Conservation (phyloP, 2,113 vertebrate species). For the Rattus rattus region DNA sequence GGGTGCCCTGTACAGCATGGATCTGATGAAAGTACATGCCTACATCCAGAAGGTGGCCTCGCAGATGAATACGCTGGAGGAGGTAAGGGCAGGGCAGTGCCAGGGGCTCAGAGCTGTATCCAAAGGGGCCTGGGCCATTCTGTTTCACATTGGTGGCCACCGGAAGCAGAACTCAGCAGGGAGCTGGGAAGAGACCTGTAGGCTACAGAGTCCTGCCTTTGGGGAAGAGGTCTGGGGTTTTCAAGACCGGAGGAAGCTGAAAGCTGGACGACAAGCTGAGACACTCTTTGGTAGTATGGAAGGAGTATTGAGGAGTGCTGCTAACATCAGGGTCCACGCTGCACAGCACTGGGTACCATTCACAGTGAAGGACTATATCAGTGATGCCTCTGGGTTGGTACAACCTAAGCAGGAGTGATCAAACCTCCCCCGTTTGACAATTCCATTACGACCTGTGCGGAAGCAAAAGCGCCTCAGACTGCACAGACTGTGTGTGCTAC, state of each 20-base stretch:
- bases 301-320: neutral
- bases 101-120: accelerated
- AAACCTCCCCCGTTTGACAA: neutral
- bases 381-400: neutral
- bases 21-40: constrained; percentile 97
- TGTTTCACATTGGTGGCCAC: neutral
- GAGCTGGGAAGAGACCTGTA: neutral
- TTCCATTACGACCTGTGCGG: neutral
- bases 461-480: neutral
- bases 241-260: neutral
- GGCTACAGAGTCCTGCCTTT: neutral
- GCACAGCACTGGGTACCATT: neutral
- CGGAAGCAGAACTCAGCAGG: neutral
- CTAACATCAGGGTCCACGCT: neutral
- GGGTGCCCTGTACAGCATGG: constrained; percentile 96
- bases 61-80: constrained; percentile 96
- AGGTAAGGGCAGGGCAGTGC: constrained; percentile 85
- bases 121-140: neutral
- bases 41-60: constrained; percentile 95
- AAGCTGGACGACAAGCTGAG: constrained; percentile 1
- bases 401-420: neutral
- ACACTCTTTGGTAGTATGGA: neutral
- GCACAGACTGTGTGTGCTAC: neutral
- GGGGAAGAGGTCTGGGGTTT: neutral
- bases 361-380: neutral